These are phyloP conservation scores for Panorpa germanica DNA, from an alignment of 2,888 invertebrate genomes.

Conservation along the genomic window DNA sequence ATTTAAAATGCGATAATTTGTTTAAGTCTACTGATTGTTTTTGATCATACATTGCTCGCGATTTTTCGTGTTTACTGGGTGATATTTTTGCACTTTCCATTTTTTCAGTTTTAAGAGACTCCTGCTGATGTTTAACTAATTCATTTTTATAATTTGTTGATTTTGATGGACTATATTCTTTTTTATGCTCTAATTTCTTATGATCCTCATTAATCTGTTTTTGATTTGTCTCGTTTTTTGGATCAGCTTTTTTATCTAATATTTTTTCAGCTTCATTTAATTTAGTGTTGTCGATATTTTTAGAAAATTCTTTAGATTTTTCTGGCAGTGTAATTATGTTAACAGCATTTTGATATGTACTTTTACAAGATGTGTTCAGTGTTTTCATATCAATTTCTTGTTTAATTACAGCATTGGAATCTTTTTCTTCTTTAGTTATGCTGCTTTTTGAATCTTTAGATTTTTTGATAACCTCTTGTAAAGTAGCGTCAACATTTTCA, in stretches of 20 bases:
- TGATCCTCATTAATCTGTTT: slow-evolving; percentile 1
- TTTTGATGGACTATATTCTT: neutral
- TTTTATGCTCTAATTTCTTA: slow-evolving; percentile 1
- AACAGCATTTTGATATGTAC: slow-evolving; percentile 17
- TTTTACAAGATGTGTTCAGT: slow-evolving; percentile 20
- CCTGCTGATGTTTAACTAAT: neutral
- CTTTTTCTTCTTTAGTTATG: slow-evolving; percentile 23
- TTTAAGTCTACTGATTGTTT: slow-evolving; percentile 25
- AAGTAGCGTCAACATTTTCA: slow-evolving; percentile 19
- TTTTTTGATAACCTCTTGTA: slow-evolving; percentile 25
- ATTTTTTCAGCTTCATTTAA: neutral
- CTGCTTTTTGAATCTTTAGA: too few relatives aligned
- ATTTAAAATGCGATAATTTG: slow-evolving; percentile 32
- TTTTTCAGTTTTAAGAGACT: neutral
- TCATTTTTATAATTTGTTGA: neutral
- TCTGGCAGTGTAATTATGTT: neutral
- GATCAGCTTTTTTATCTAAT: slow-evolving; percentile 1
- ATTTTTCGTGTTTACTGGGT: slow-evolving; percentile 1
- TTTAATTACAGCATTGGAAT: slow-evolving; percentile 26
- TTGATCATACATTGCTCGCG: neutral
- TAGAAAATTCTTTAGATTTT: slow-evolving; percentile 4
- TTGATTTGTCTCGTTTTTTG: slow-evolving; percentile 1
- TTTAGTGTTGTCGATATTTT: slow-evolving; percentile 3
- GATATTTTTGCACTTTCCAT: neutral
- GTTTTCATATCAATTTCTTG: slow-evolving; percentile 25